A percentile compares a stretch with the other conserved stretches of the same genome.
Conservation (phyloP, 30 jellyfish, hydroid and myxozoan genomes). For the Pelagia noctiluca region DNA sequence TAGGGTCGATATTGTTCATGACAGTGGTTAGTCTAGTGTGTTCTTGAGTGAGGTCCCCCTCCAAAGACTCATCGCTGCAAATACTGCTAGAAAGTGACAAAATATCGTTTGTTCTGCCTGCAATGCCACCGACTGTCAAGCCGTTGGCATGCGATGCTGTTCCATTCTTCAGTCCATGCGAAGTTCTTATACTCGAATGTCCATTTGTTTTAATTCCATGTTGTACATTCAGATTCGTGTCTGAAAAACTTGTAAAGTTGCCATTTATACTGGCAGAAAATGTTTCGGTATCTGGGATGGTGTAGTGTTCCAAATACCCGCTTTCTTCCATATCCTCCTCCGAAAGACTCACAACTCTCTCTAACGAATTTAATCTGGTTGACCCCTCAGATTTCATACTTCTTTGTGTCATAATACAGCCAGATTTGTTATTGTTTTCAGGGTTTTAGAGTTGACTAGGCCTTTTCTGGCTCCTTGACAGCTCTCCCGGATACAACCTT, state of each 20-base stretch:
- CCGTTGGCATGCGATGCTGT: neutral
- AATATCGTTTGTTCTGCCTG: neutral
- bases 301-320: slow-evolving; percentile 43
- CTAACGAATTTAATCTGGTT: neutral
- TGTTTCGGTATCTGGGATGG: neutral
- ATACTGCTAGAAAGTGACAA: slow-evolving; percentile 60
- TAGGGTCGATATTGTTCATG: slow-evolving; percentile 71
- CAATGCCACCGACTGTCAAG: neutral
- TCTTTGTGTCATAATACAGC: neutral
- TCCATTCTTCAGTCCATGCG: neutral
- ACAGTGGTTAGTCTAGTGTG: slow-evolving; percentile 70
- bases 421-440: neutral
- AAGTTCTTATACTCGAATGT: neutral
- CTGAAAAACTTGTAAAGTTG: neutral
- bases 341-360: neutral
- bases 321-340: slow-evolving; percentile 65
- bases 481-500: neutral
- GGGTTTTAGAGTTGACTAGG: neutral
- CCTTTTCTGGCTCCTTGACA: neutral
- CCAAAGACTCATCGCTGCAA: slow-evolving; percentile 69
- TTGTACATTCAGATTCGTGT: neutral
- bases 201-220: neutral
- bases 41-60: slow-evolving; percentile 55
- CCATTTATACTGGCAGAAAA: neutral
- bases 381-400: neutral